phyloP scores from a whole-genome alignment of 2,113 vertebrate genomes.

The Scophthalmus maximus region DNA sequence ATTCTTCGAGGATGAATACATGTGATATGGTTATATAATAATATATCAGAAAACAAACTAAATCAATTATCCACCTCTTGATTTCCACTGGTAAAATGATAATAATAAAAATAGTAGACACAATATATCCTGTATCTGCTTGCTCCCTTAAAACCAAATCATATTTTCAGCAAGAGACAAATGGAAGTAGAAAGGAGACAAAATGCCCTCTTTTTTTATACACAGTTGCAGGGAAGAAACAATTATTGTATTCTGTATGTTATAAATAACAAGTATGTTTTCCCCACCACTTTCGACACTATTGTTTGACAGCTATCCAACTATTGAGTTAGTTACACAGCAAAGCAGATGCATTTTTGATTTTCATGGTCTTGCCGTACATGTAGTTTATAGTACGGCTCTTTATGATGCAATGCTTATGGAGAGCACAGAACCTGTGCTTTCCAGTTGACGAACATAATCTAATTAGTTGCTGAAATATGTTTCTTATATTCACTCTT shows the following conservation, averaged over 20 bases:
- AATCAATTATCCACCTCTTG: too few relatives aligned
- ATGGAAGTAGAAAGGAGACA: too few relatives aligned
- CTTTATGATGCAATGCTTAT: background rate
- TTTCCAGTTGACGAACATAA: background rate
- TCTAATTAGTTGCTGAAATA: background rate
- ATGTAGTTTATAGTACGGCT: background rate
- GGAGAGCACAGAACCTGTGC: background rate
- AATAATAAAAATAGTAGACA: too few relatives aligned
- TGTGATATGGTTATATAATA: too few relatives aligned
- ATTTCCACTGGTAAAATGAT: too few relatives aligned
- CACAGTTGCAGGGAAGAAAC: background rate
- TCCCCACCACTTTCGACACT: background rate
- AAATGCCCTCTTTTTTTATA: too few relatives aligned
- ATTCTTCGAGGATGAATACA: too few relatives aligned
- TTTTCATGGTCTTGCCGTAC: background rate
- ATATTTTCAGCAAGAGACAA: background rate
- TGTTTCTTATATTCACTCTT: background rate
- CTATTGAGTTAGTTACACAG: background rate
- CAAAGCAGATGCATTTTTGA: background rate
- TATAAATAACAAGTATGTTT: background rate
- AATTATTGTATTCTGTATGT: too few relatives aligned
- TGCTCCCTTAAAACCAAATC: background rate
- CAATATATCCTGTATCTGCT: too few relatives aligned
- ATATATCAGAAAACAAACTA: too few relatives aligned
- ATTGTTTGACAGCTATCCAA: background rate